A percentile compares a stretch with the other conserved stretches of the same genome.
These are phyloP conservation scores for Rhagoletis zephyria DNA, from an alignment of 1,140 invertebrate genomes.

Conservation along the genomic window DNA sequence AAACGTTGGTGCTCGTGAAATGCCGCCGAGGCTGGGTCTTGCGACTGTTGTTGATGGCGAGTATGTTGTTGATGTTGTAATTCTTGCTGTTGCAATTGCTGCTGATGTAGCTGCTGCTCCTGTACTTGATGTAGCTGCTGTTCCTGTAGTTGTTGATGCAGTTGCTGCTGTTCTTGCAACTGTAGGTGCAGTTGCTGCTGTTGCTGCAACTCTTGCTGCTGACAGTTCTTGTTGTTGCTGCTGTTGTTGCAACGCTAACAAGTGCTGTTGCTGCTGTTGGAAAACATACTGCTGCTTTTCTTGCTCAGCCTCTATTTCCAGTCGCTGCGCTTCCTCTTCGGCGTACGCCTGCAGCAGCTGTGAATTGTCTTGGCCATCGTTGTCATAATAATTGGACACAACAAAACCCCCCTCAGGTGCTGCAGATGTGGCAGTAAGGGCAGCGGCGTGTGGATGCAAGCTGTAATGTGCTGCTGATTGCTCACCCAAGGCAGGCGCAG, in stretches of 20 bases:
- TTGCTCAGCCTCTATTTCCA: slow-evolving; percentile 67
- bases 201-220: slow-evolving; percentile 59
- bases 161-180: slow-evolving; percentile 57
- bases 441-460: slow-evolving; percentile 62
- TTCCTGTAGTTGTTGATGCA: slow-evolving; percentile 60
- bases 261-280: slow-evolving; percentile 63
- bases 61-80: slow-evolving; percentile 63
- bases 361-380: slow-evolving; percentile 65
- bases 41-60: slow-evolving; percentile 60
- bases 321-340: slow-evolving; percentile 62
- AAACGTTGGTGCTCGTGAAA: slow-evolving; percentile 70
- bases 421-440: slow-evolving; percentile 56
- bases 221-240: slow-evolving; percentile 52
- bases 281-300: slow-evolving; percentile 56
- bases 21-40: slow-evolving; percentile 62
- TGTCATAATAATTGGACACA: slow-evolving; percentile 69
- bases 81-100: slow-evolving; percentile 58
- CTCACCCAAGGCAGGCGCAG: slow-evolving; percentile 64
- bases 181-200: slow-evolving; percentile 59
- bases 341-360: slow-evolving; percentile 67
- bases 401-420: slow-evolving; percentile 67
- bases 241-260: slow-evolving; percentile 53
- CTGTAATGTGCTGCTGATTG: slow-evolving; percentile 61
- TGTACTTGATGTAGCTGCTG: slow-evolving; percentile 62
- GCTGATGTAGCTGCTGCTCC: slow-evolving; percentile 58